Base-by-base conservation (phyloP, 2,113 vertebrate species). In the Scartelaos histophorus region DNA sequence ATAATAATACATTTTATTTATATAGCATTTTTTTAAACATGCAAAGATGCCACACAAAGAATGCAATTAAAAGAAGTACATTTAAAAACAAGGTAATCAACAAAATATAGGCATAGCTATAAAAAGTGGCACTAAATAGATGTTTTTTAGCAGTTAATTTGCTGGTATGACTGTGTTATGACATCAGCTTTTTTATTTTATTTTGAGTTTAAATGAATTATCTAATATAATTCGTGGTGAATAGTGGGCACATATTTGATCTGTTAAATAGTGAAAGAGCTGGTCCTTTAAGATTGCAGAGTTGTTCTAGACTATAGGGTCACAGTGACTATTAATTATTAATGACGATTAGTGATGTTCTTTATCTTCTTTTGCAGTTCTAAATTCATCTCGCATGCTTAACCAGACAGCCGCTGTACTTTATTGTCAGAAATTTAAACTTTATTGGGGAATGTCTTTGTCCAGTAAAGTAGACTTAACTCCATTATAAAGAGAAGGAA, bases 341-440 rank as follows among this genome's bases (percentile, higher is more conserved):
- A 29, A 29, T 29, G 29, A 29, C 4, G 4, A 29, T 53, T 80
- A 69, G 38, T 73, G 66, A 56, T 75, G 24, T 13, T 21, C 70
- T 78, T 88, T 83, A 88, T 88, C 86, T 71, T 71, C 51, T 66
- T 87, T 83, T 84, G 69, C 85, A 86, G 85, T 35, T 77, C 34
- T 21, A 57, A 75, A 79, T 74, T 86, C 65, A 76, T 82, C 69
- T 66, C n/a, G 78, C 74, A 29, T 80, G 78, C 74, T 79, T 74
- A 74, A 24, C 65, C 73, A 83, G 74, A 76, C 77, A 49, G 46
- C 71, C 38, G 70, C 70, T 78, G 78, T 77, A 83, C 87, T 83
- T 82, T 84, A 73, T 47, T 69, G 67, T 80, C 49, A 22, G 53
- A 76, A 88, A 84, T 84, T 81, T 78, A 78, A 79, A 81, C 71